phyloP scores from a whole-genome alignment of 1,140 invertebrate species.

The Phenacoccus solenopsis region DNA sequence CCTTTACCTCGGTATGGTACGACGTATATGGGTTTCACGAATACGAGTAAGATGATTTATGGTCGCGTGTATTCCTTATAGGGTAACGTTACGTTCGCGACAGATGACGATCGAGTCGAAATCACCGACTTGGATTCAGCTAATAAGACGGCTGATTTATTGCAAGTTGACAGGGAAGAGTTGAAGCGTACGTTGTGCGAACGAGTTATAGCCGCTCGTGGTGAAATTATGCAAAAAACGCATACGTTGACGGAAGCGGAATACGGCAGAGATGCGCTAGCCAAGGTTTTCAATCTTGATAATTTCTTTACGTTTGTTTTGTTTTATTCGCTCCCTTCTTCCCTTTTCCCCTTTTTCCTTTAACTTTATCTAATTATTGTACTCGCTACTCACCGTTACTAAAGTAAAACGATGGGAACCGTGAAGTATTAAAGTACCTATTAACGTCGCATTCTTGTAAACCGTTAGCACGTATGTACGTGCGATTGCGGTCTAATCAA shows the following conservation, averaged over 20 bases:
- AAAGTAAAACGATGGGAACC: no score
- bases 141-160: constrained; percentile 48
- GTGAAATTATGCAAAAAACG: constrained; percentile 85
- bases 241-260: constrained; percentile 72
- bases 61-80: constrained; percentile 29
- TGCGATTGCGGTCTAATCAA: no score
- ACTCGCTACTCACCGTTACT: no score
- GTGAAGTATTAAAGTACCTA: no score
- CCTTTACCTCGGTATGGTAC: no score
- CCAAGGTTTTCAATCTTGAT: constrained; percentile 48
- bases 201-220: constrained; percentile 81
- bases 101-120: constrained; percentile 51
- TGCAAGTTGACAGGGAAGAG: constrained; percentile 59
- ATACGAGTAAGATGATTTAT: background rate
- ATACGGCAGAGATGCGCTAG: constrained; percentile 84
- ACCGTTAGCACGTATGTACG: no score
- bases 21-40: no score
- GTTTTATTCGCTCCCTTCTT: background rate
- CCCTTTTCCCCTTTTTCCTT: no score
- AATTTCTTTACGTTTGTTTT: background rate
- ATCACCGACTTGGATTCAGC: constrained; percentile 45
- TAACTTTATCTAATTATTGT: no score
- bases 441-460: no score
- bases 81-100: constrained; percentile 59
- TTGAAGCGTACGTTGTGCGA: constrained; percentile 64